These are phyloP conservation scores for Caenorhabditis sp. DNA, from an alignment of 2,888 invertebrate genomes.

Conservation along the genomic window DNA sequence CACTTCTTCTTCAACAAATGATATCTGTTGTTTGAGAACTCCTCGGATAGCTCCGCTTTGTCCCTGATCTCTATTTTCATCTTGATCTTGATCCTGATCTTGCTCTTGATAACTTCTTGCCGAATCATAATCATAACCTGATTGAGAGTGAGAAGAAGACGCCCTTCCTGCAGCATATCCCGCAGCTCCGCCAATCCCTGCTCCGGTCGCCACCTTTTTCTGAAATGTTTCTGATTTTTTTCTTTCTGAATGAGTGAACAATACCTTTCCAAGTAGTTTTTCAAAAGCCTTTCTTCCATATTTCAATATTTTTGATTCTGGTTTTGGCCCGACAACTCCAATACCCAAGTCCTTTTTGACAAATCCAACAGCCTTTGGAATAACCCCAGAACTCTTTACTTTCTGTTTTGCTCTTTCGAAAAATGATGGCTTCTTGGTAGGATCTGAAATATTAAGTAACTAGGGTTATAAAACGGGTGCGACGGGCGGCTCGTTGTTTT, in stretches of 20 bases:
- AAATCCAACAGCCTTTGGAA: constrained; percentile 20
- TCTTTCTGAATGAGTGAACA: too few species aligned
- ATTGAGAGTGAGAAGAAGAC: background rate
- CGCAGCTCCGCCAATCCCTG: background rate
- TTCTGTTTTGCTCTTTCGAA: constrained; percentile 25
- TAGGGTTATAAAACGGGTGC: too few species aligned
- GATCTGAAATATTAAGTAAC: background rate
- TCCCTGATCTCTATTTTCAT: too few species aligned
- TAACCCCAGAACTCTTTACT: constrained; percentile 2
- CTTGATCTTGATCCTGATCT: background rate
- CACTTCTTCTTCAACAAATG: background rate
- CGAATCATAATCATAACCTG: background rate
- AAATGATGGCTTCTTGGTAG: constrained; percentile 7
- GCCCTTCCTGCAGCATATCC: background rate
- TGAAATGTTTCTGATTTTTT: too few species aligned
- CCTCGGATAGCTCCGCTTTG: background rate
- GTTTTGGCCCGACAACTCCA: constrained; percentile 28
- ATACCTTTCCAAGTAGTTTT: constrained; percentile 20
- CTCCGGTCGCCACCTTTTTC: background rate
- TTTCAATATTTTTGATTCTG: constrained; percentile 28
- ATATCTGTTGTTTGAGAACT: background rate
- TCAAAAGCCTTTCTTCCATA: constrained; percentile 25
- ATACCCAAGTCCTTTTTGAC: constrained; percentile 34
- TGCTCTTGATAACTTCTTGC: background rate
- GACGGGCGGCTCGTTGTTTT: too few species aligned